A percentile compares a stretch with the other conserved stretches of the same genome.
These are phyloP conservation scores for Dromas ardeola DNA, from an alignment of 2,113 vertebrate species.

Conservation along the genomic window DNA sequence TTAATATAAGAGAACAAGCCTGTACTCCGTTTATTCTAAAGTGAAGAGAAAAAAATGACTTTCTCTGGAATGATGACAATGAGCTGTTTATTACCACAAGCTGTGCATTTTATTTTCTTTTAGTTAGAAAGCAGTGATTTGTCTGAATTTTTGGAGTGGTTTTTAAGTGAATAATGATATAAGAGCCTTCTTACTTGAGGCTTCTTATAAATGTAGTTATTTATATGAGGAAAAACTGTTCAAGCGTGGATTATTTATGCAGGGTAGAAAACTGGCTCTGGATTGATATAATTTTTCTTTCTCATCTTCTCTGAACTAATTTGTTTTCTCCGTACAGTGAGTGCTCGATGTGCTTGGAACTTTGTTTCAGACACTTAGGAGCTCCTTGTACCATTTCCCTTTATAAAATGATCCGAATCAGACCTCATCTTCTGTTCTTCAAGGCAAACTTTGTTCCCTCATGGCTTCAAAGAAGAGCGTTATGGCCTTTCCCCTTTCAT, in stretches of 20 bases:
- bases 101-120: slow-evolving; percentile 48
- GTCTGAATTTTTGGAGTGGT: slow-evolving; percentile 49
- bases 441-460: neutral
- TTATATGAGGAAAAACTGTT: slow-evolving; percentile 47
- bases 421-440: neutral
- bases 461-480: neutral
- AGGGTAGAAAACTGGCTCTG: slow-evolving; percentile 2
- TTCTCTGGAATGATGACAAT: slow-evolving; percentile 18
- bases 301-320: neutral
- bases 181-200: slow-evolving; percentile 37
- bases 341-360: neutral
- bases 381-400: neutral
- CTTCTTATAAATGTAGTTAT: slow-evolving; percentile 50
- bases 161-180: slow-evolving; percentile 61
- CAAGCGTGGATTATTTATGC: slow-evolving; percentile 21
- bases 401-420: neutral
- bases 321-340: slow-evolving; percentile 5
- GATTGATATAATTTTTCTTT: slow-evolving; percentile 30
- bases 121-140: slow-evolving; percentile 47
- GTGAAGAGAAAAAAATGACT: neutral
- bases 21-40: neutral
- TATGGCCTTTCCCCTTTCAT: neutral
- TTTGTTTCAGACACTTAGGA: slow-evolving; percentile 11
- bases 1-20: neutral
- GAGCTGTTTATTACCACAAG: slow-evolving; percentile 48